Evolutionary conservation across 2,113 vertebrate genomes (phyloP).

Genomic region (Sorex araneus): DNA sequence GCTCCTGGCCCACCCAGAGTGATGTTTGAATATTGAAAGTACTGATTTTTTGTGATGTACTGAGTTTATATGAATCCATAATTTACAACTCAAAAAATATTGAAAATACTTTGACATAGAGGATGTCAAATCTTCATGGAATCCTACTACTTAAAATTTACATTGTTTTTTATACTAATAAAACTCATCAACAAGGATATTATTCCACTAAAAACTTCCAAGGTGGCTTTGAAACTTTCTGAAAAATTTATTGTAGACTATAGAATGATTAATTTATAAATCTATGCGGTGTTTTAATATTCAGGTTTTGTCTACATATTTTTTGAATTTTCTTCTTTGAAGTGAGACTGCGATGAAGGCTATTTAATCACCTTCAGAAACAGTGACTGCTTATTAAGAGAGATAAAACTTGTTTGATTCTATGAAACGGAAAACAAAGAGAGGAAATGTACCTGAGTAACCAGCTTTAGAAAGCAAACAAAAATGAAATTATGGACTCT

Average conservation of each 20-base stretch:
- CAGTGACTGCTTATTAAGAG: background rate
- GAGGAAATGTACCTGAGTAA: background rate
- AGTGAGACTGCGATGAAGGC: background rate
- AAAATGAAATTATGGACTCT: background rate
- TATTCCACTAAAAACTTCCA: too few species aligned
- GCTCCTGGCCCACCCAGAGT: background rate
- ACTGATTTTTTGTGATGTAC: too few species aligned
- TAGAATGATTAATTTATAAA: background rate
- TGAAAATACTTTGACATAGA: background rate
- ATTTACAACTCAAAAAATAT: background rate
- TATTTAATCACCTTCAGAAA: constrained; percentile 3
- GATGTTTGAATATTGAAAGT: background rate
- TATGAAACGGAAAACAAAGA: background rate
- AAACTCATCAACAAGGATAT: too few species aligned
- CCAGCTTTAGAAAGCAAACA: background rate
- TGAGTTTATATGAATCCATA: background rate
- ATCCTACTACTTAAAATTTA: background rate
- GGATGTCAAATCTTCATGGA: background rate
- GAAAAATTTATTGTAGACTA: background rate
- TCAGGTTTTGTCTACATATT: too few species aligned
- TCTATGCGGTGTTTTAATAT: background rate
- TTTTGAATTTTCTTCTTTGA: background rate
- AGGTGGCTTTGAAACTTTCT: too few species aligned
- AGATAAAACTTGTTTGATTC: background rate
- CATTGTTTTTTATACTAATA: background rate